Evolutionary conservation across 1,140 invertebrate genomes (phyloP).

Genomic region (Harpegnathos saltator): DNA sequence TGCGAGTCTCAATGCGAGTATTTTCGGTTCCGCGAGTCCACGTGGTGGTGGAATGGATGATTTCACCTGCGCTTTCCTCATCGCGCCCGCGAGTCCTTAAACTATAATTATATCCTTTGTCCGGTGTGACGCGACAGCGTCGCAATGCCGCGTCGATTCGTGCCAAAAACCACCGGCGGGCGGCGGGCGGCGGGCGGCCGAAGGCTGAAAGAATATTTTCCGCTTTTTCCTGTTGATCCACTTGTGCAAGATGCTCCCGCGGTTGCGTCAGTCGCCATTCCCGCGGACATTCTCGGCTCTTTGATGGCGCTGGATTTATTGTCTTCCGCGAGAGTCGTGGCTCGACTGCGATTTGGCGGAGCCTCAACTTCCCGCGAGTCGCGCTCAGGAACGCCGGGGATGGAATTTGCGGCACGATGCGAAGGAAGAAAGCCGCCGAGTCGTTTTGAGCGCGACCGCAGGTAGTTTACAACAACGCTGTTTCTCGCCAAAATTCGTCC

Average conservation of each 20-base stretch:
- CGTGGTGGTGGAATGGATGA: neutral
- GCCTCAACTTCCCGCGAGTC: neutral
- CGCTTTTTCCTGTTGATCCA: conserved; percentile 32
- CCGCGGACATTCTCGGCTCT: neutral
- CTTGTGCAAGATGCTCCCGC: neutral
- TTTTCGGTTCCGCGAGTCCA: no score
- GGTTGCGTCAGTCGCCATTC: conserved; percentile 12
- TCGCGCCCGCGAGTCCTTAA: neutral
- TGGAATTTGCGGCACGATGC: no score
- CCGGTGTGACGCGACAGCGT: neutral
- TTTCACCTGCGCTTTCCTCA: neutral
- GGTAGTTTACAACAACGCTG: no score
- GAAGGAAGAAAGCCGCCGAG: no score
- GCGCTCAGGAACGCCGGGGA: no score
- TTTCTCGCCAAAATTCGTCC: no score
- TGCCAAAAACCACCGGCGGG: conserved; percentile 14
- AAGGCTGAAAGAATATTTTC: neutral
- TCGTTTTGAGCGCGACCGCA: no score
- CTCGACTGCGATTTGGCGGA: neutral
- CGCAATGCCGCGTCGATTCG: neutral
- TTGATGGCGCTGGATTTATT: neutral
- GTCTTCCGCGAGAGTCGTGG: neutral
- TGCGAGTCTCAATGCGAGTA: no score
- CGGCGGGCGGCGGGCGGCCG: neutral
- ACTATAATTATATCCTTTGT: conserved; percentile 42